Base-by-base conservation (phyloP, 2,797 vertebrate genomes). In the Melanotaenia nigrans region DNA sequence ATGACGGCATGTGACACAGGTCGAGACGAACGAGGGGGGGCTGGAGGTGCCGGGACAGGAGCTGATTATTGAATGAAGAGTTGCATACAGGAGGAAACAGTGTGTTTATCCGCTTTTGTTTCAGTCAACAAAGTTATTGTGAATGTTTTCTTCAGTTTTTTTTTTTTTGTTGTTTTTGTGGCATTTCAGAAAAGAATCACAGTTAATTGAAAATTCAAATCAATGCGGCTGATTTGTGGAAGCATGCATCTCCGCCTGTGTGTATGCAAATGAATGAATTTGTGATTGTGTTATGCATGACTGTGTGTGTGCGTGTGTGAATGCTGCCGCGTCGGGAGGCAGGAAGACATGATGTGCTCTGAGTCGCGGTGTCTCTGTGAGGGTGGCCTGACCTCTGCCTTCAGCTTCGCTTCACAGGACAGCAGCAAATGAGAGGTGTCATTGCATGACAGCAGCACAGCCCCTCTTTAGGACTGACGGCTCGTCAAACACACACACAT, bases 391-490 rank as follows among this genome's bases (percentile, higher is more conserved):
- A 92, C 92, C 91, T 87, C 90, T 85, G 89, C 89, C 86, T 91
- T 91, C 91, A 90, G 90, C 89, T 90, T 70, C 59, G 85, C 86
- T 91, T 92, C 88, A 90, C 84, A 83, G 86, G 83, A 90, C 82
- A 86, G 84, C 84, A 90, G 90, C 87, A 92, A 92, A 92, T 90
- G 89, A 87, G 91, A 92, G 88, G 90, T 90, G 88, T 91, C 91
- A 92, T 86, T 61, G 84, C 83, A 86, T 88, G 89, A 91, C 86
- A 90, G 89, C 87, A 77, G 82, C 70, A 65, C 58, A 62, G 79
- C 75, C 72, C 82, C 85, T 88, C 86, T 86, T 90, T 86, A 90
- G 81, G 85, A 86, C 75, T 81, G 85, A 90, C 58, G 62, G 86
- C 79, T 79, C 55, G 45, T 63, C 33, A 11, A 65, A 71, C 49